These are phyloP conservation scores for Heteromormyrus szaboi DNA, from an alignment of 2,797 vertebrate species.

Conservation along the genomic window DNA sequence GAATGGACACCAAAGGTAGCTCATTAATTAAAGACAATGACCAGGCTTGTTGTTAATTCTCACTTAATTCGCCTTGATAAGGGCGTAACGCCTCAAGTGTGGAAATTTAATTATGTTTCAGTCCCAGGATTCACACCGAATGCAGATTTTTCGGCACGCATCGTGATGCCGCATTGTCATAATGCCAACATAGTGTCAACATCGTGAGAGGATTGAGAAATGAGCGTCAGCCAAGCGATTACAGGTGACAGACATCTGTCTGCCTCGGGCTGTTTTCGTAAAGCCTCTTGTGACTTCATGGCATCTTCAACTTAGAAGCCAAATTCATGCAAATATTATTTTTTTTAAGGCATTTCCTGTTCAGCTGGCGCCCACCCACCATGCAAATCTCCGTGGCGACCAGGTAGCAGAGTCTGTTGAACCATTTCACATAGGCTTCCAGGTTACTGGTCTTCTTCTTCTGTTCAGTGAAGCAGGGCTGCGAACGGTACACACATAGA, in stretches of 20 bases:
- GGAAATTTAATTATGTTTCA: constrained; percentile 2
- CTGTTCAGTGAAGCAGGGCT: constrained; percentile 59
- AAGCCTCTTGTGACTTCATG: background rate
- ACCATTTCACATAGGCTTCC: constrained; percentile 89
- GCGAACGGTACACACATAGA: constrained; percentile 7
- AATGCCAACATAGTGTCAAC: background rate
- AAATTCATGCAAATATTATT: background rate
- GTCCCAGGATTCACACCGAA: background rate
- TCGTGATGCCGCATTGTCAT: background rate
- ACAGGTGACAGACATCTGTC: background rate
- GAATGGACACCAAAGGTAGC: background rate
- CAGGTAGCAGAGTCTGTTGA: constrained; percentile 85
- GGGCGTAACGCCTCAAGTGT: background rate
- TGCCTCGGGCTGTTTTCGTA: background rate
- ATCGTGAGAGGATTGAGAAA: background rate
- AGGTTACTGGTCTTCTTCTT: constrained; percentile 81
- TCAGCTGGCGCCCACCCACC: constrained; percentile 51
- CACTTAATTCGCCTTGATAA: background rate
- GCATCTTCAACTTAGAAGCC: background rate
- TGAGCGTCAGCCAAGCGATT: background rate
- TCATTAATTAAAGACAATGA: background rate
- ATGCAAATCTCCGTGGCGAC: constrained; percentile 92
- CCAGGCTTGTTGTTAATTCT: background rate
- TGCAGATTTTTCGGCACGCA: background rate
- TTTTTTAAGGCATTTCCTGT: background rate